phyloP scores from a whole-genome alignment of 1,140 invertebrate species.

The Ceratoteleas bidentatus region DNA sequence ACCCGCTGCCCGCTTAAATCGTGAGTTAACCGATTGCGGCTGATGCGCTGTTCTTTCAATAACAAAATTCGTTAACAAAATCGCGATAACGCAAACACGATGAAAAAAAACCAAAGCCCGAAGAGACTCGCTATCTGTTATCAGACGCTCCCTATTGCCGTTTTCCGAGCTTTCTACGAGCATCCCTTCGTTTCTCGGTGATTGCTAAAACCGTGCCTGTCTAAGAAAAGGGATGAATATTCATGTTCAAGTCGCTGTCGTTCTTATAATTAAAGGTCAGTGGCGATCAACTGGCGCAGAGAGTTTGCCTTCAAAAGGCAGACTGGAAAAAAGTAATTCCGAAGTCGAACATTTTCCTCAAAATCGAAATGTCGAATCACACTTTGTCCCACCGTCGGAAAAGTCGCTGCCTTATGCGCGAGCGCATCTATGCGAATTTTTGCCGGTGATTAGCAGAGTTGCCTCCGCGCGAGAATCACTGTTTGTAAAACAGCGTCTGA shows the following conservation, averaged over 20 bases:
- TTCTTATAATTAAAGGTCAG: conserved; percentile 78
- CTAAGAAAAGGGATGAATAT: conserved; percentile 80
- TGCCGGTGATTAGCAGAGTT: conserved; percentile 26
- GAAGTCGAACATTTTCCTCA: too few species aligned
- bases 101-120: conserved; percentile 78
- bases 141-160: conserved; percentile 71
- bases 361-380: too few species aligned
- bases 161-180: conserved; percentile 56
- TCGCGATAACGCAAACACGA: conserved; percentile 77
- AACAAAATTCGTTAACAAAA: conserved; percentile 74
- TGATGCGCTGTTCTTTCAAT: conserved; percentile 71
- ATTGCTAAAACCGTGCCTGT: conserved; percentile 67
- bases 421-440: conserved; percentile 3
- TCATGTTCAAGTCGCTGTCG: conserved; percentile 77
- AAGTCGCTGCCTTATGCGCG: not conserved
- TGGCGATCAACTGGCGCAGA: conserved; percentile 76
- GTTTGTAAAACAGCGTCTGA: conserved; percentile 73
- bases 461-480: conserved; percentile 70
- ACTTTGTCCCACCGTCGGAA: too few species aligned
- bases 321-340: too few species aligned
- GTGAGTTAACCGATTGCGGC: conserved; percentile 57
- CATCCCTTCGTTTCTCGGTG: conserved; percentile 61
- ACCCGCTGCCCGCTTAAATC: conserved; percentile 43
- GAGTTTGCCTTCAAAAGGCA: too few species aligned
- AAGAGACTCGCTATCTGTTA: conserved; percentile 75